phyloP scores from a whole-genome alignment of 2,888 invertebrate genomes.

The Nemoura dubitans region DNA sequence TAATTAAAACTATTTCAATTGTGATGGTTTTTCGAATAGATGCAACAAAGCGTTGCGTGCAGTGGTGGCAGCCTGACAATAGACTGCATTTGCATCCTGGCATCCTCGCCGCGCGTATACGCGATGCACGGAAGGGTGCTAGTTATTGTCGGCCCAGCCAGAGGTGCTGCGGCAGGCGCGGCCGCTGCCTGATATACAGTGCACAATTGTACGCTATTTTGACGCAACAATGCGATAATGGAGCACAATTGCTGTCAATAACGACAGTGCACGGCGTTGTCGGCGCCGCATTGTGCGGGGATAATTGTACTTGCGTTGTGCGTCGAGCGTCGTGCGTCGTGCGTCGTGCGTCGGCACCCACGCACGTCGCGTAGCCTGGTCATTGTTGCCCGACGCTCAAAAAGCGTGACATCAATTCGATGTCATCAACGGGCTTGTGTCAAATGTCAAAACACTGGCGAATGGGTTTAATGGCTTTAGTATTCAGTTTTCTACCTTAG shows the following conservation, averaged over 20 bases:
- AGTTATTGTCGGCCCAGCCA: background rate
- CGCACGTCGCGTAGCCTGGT: background rate
- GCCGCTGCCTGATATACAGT: background rate
- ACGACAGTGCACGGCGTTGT: background rate
- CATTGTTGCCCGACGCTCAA: too few species aligned
- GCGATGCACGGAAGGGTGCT: background rate
- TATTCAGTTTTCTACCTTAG: too few species aligned
- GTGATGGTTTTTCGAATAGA: background rate
- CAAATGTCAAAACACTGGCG: background rate
- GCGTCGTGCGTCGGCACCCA: background rate
- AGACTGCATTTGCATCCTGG: background rate
- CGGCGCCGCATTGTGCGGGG: background rate
- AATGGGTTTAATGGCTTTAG: too few species aligned
- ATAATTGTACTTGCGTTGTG: background rate
- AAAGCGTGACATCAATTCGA: background rate
- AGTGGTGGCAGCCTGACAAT: background rate
- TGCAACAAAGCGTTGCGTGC: background rate
- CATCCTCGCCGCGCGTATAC: background rate
- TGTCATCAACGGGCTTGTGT: background rate
- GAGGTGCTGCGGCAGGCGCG: background rate
- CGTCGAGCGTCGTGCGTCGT: too few species aligned
- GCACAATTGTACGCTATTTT: background rate
- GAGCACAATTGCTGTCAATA: slow-evolving; percentile 12
- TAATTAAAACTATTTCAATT: slow-evolving; percentile 2
- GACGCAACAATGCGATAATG: slow-evolving; percentile 12